Base-by-base conservation (phyloP, 2,888 invertebrate species). In the Diadromus collaris region DNA sequence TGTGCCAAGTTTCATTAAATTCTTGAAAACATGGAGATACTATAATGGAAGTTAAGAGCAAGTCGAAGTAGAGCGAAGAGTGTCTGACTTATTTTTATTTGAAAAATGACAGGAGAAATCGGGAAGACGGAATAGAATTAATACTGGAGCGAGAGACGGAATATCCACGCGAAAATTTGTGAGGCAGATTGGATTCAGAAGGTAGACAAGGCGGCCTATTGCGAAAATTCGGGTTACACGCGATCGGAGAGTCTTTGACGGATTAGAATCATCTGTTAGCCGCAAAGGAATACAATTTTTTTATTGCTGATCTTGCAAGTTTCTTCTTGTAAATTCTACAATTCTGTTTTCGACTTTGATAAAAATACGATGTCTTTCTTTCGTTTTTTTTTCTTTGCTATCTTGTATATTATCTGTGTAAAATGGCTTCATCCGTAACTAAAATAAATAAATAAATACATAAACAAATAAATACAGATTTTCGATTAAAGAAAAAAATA, bases 161-260 rank as follows among this genome's bases (percentile, higher is more conserved):
- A 2, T 63, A 7, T 29, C 10, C 27, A 44, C 13, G 38, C 44
- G 27, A 44, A 10, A 27, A 63, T 63, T 63, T 27, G 27, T 44
- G 44, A 46, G 38, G 16, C 10, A 41, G 27, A 27, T 27, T 63
- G 41, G 44, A 56, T 56, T n/a, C 6, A 56, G 56, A 56, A 29
- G 19, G 27, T 21, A 27, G 21, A 44, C 24, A 58, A 29, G 16
- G 16, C 38, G 16, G 38, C 38, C 38, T 41, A 16, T 41, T 41
- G 38, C 38, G 16, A 41, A 16, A 41, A 7, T 13, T 16, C 38
- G 13, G 38, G n/a, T n/a, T n/a, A 41, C 16, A 41, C 38, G 5
- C 13, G 16, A 16, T 5, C 6, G 4, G 4, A 5, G 9, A 41
- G 38, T 16, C 38, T 16, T 5, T 13, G 38, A 41, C 13, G 38